Evolutionary conservation across 2,797 vertebrate species (phyloP), one percentile per base, ranked within the genome.

Genomic region (Holocentrus rufus): DNA sequence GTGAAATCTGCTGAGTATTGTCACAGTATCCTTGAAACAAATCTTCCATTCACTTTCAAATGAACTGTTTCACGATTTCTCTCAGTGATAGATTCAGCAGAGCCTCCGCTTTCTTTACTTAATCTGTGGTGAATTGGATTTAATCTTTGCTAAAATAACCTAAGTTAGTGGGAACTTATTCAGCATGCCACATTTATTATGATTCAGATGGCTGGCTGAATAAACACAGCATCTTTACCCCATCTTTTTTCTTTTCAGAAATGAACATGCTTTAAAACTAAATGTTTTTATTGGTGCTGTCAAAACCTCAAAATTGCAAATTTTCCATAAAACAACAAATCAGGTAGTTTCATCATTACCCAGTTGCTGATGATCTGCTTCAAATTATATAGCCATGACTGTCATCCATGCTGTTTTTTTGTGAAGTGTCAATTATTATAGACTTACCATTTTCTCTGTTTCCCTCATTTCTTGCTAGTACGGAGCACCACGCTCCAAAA

Each of bases 371-470:
- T 54, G 6, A 71, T 65, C 69, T 76, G 23, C 57, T 66, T 25
- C 22, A 65, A 53, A 56, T 63, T 27, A 27, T 27, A 27, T 27
- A 27, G 4, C 25, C 25, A 27, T 27, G 25, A 27, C 25, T 2
- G 15, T n/a, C n/a, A n/a, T n/a, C n/a, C n/a, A 53, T 62, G 30
- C 20, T 64, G 25, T 61, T 72, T 57, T 66, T 39, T 20, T 61
- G 49, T 65, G 4, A 27, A 27, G 25, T 27, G 4, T 27, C 25
- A 17, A 63, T n/a, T 11, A 65, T 22, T 77, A 39, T 46, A 53
- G 64, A 88, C 77, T 85, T 82, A 89, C 77, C 76, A 2, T 11
- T 55, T 63, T 69, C 27, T 72, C 76, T 62, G 71, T 80, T 72
- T 65, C 30, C 66, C 75, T 77, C 44, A 81, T 85, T 76, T 89